phyloP scores from a whole-genome alignment of 2,888 invertebrate genomes.

The Nasonovia ribisnigri region DNA sequence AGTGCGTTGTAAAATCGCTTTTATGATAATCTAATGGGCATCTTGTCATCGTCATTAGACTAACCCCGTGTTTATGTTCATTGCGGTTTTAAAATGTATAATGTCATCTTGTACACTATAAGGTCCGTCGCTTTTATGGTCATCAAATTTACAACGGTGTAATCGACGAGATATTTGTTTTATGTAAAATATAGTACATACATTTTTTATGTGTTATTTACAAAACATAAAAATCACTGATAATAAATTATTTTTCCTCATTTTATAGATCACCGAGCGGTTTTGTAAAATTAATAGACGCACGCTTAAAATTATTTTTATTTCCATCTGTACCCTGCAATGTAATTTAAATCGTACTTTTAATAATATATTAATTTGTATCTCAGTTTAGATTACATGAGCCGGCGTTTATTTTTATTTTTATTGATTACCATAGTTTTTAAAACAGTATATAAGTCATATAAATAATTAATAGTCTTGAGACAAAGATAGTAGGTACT shows the following conservation, averaged over 20 bases:
- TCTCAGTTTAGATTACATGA: neutral
- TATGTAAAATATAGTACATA: neutral
- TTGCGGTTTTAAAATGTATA: conserved; percentile 17
- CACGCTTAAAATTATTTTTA: neutral
- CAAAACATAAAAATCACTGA: neutral
- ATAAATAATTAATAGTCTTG: neutral
- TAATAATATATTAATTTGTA: neutral
- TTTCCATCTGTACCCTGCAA: neutral
- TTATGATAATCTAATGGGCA: conserved; percentile 46
- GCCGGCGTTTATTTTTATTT: neutral
- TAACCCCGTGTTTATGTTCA: neutral
- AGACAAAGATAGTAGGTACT: neutral
- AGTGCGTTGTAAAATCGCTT: conserved; percentile 2
- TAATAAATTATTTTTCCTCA: neutral
- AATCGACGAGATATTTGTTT: conserved; percentile 31
- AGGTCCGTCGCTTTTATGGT: conserved; percentile 35
- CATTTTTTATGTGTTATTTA: conserved; percentile 35
- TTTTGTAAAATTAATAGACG: neutral
- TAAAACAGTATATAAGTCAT: neutral
- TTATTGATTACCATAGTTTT: neutral
- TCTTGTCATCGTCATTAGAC: conserved; percentile 32
- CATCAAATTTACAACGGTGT: conserved; percentile 15
- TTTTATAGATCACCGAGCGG: neutral
- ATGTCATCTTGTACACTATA: neutral
- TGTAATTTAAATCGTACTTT: neutral